A percentile compares a stretch with the other conserved stretches of the same genome.
Conservation (phyloP, 2,113 vertebrate genomes). For the Talpa occidentalis region DNA sequence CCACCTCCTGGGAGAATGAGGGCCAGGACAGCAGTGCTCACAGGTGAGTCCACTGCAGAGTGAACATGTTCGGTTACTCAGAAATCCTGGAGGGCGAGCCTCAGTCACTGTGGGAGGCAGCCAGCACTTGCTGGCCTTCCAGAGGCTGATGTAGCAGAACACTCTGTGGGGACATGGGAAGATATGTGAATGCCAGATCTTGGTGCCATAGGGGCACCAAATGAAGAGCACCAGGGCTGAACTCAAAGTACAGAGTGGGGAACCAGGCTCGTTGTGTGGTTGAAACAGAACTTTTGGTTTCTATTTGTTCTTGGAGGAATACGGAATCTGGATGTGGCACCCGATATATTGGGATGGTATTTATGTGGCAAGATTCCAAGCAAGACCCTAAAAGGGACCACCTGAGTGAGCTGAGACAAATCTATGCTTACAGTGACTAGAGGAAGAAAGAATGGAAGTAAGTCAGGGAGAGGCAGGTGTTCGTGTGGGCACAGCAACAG, state of each 20-base stretch:
- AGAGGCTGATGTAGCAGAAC: neutral
- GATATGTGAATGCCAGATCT: neutral
- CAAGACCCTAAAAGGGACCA: neutral
- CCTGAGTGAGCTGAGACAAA: neutral
- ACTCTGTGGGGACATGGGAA: neutral
- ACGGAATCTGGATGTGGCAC: neutral
- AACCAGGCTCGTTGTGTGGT: neutral
- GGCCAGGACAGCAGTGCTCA: too few species aligned
- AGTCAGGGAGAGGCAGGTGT: neutral
- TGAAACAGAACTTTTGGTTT: too few species aligned
- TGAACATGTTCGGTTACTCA: too few species aligned
- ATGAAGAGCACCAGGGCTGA: neutral
- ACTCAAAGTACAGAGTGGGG: neutral
- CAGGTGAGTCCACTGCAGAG: neutral
- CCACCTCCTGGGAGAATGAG: neutral
- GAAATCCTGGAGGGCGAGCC: neutral
- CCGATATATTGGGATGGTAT: neutral
- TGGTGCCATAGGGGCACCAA: neutral
- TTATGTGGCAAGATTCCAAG: neutral
- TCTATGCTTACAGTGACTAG: neutral
- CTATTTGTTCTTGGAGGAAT: neutral
- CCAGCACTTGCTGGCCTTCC: neutral
- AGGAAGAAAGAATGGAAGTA: neutral
- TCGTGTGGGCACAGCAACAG: accelerated
- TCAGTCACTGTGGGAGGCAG: neutral